These are phyloP conservation scores for Sisyra terminalis DNA, from an alignment of 2,888 invertebrate genomes.

Conservation along the genomic window DNA sequence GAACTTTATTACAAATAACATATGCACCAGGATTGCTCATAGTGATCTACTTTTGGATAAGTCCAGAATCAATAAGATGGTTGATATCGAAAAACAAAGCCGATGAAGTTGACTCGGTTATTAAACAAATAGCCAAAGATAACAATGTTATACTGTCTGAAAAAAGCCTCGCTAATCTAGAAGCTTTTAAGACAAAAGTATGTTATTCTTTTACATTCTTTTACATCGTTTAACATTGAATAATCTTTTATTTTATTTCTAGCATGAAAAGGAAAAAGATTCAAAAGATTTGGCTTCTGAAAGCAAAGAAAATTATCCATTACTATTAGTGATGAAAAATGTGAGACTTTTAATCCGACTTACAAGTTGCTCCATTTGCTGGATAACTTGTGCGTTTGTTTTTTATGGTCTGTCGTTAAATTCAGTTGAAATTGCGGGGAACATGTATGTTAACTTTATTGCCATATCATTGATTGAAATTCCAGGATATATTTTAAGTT, in stretches of 20 bases:
- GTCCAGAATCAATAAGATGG: constrained; percentile 66
- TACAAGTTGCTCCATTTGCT: constrained; percentile 56
- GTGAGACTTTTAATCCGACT: constrained; percentile 27
- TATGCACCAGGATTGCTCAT: constrained; percentile 52
- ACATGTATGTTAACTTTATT: constrained; percentile 65
- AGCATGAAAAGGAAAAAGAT: too few relatives aligned
- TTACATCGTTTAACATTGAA: too few relatives aligned
- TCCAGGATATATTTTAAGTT: constrained; percentile 50
- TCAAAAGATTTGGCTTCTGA: too few relatives aligned
- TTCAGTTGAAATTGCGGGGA: constrained; percentile 55
- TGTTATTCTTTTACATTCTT: too few relatives aligned
- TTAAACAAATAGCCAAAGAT: constrained; percentile 43
- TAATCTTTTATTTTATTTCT: too few relatives aligned
- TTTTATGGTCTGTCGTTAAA: constrained; percentile 69
- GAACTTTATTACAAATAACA: constrained; percentile 39
- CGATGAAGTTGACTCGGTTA: constrained; percentile 37
- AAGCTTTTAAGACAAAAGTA: background rate
- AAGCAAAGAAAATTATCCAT: too few relatives aligned
- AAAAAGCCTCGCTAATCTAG: constrained; percentile 30
- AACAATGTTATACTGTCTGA: constrained; percentile 41
- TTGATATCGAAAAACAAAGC: constrained; percentile 42
- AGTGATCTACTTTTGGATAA: constrained; percentile 45
- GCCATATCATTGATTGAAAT: constrained; percentile 50
- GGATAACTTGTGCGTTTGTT: constrained; percentile 62
- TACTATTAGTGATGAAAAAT: background rate